Conservation (phyloP, 1,140 invertebrate species). For the Heterodera schachtii region DNA sequence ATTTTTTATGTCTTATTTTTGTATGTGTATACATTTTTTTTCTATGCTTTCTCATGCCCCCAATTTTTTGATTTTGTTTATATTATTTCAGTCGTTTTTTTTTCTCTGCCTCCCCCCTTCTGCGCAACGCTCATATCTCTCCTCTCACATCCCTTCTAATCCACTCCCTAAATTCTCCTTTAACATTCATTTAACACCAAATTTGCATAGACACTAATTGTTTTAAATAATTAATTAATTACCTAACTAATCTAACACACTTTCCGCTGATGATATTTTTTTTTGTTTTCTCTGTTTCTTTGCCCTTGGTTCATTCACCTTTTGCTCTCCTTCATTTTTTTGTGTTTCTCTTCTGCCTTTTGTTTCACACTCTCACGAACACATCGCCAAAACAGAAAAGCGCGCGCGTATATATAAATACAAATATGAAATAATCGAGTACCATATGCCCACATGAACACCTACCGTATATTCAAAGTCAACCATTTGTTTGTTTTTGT, state of each 20-base stretch:
- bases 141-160: background rate
- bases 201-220: background rate
- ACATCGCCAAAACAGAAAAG: background rate
- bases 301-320: background rate
- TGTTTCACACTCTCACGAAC: too few species aligned
- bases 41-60: background rate
- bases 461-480: background rate
- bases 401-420: background rate
- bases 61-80: background rate
- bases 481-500: background rate
- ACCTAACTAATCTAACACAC: too few species aligned
- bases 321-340: background rate
- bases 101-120: background rate
- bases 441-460: background rate
- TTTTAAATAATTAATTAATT: background rate
- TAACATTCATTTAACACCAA: background rate
- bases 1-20: too few species aligned
- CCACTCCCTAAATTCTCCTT: background rate
- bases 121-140: background rate
- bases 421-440: background rate
- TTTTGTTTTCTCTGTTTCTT: background rate
- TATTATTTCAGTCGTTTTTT: background rate
- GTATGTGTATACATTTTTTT: background rate
- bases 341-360: background rate
- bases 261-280: background rate